These are phyloP conservation scores for Dicrurus megarhynchus DNA, from an alignment of 2,113 vertebrate species.

Conservation along the genomic window DNA sequence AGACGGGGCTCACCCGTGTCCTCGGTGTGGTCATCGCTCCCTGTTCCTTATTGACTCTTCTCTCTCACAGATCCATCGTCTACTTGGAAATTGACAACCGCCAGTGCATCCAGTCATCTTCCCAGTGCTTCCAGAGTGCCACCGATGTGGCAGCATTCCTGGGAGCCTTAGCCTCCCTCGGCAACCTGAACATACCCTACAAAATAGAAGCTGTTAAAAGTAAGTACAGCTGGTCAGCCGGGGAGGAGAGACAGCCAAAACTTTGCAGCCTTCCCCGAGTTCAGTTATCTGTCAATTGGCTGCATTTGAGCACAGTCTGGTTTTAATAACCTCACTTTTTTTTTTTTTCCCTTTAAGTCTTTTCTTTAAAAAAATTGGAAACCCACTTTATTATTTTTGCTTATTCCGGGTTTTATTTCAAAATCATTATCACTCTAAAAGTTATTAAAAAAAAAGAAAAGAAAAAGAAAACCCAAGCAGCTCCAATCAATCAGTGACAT, in stretches of 20 bases:
- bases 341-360: not conserved
- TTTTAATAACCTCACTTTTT: not conserved
- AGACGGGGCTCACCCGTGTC: not conserved
- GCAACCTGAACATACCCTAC: slow-evolving; percentile 91
- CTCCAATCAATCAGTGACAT: slow-evolving; percentile 95
- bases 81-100: slow-evolving; percentile 97
- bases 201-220: slow-evolving; percentile 92
- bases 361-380: not conserved
- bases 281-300: not conserved
- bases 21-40: not conserved
- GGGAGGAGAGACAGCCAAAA: not conserved
- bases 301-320: not conserved
- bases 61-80: slow-evolving; percentile 83
- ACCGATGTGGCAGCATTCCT: slow-evolving; percentile 92
- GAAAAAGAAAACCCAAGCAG: slow-evolving; percentile 11
- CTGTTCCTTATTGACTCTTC: not conserved
- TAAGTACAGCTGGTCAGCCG: slow-evolving; percentile 66
- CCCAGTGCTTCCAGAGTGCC: slow-evolving; percentile 92
- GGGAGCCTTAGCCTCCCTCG: slow-evolving; percentile 89
- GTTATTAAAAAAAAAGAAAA: slow-evolving; percentile 17
- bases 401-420: slow-evolving; percentile 77
- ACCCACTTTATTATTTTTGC: not conserved
- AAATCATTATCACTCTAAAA: slow-evolving; percentile 87
- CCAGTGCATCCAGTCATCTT: slow-evolving; percentile 88
- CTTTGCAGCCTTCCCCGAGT: not conserved